Evolutionary conservation across 2,797 vertebrate genomes (phyloP).

Genomic region (Diglossa cyanea): DNA sequence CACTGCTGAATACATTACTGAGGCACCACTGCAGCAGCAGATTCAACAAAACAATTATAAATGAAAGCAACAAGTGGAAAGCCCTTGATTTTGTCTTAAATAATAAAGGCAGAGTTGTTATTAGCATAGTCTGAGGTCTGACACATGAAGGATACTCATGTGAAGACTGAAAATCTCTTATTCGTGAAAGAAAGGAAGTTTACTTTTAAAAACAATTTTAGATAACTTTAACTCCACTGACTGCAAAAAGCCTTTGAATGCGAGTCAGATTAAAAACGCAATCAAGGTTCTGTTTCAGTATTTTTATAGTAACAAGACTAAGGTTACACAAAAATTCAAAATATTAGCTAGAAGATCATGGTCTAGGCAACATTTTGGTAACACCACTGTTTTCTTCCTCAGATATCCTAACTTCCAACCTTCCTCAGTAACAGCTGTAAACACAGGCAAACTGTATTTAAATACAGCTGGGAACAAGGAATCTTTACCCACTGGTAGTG

Average conservation of each 20-base stretch:
- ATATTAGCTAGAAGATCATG: not conserved
- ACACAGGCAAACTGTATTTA: not conserved
- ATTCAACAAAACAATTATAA: not conserved
- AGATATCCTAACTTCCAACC: not conserved
- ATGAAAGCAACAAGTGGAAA: not conserved
- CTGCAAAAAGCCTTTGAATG: not conserved
- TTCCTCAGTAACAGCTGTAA: not conserved
- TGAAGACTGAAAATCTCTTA: not conserved
- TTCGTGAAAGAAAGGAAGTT: not conserved
- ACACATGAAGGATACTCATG: not conserved
- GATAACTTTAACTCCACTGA: not conserved
- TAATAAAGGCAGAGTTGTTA: not conserved
- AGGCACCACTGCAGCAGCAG: not conserved
- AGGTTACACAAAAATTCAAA: not conserved
- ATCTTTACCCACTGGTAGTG: not conserved
- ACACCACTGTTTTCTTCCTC: not conserved
- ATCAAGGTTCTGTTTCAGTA: not conserved
- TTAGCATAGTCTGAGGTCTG: not conserved
- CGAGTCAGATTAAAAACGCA: not conserved
- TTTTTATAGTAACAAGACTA: not conserved
- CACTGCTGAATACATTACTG: not conserved
- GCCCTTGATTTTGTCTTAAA: not conserved
- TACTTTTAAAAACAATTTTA: not conserved
- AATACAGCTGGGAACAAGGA: not conserved
- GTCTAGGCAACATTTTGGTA: not conserved